These are phyloP conservation scores for Tenebrio molitor DNA, from an alignment of 1,140 invertebrate species.

Conservation along the genomic window DNA sequence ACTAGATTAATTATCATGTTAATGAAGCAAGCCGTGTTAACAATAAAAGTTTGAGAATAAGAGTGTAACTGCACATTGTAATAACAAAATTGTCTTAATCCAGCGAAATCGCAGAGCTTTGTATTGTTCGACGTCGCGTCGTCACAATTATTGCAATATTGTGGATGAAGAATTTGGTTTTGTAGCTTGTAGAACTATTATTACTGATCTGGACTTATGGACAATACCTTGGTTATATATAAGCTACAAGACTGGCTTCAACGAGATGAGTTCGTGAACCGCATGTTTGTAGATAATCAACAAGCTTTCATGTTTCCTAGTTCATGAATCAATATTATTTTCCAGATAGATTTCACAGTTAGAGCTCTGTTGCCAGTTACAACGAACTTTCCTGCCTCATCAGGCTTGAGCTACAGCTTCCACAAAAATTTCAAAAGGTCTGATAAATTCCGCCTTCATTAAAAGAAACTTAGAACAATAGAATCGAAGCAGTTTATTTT, in stretches of 20 bases:
- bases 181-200: too few species aligned
- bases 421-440: not conserved
- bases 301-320: conserved; percentile 32
- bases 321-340: conserved; percentile 35
- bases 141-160: too few species aligned
- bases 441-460: conserved; percentile 23
- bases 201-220: conserved; percentile 14
- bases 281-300: conserved; percentile 33
- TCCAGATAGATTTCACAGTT: conserved; percentile 28
- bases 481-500: not conserved
- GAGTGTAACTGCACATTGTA: conserved; percentile 23
- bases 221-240: conserved; percentile 17
- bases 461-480: conserved; percentile 19
- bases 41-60: conserved; percentile 32
- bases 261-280: conserved; percentile 26
- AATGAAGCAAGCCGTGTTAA: conserved; percentile 12
- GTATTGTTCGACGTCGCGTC: not conserved
- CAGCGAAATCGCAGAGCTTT: not conserved
- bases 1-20: conserved; percentile 40
- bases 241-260: conserved; percentile 16
- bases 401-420: too few species aligned
- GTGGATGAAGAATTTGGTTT: too few species aligned
- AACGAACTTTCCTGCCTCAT: not conserved
- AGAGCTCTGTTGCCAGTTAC: conserved; percentile 8
- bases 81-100: conserved; percentile 22